These are phyloP conservation scores for Sebastiscus tertius DNA, from an alignment of 2,797 vertebrate genomes.

Conservation along the genomic window DNA sequence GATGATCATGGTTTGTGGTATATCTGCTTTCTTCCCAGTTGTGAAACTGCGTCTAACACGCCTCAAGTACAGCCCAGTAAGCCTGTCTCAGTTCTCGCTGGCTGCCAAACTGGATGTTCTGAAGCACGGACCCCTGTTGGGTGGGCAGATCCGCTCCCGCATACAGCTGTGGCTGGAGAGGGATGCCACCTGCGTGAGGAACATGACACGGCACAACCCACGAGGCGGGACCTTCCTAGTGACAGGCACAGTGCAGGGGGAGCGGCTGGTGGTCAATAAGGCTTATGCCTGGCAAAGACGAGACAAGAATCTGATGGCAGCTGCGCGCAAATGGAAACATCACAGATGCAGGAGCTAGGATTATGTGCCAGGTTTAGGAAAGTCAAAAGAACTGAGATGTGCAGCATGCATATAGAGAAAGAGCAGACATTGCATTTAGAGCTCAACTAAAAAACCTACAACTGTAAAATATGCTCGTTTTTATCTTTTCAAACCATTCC, in stretches of 20 bases:
- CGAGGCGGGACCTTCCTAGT: constrained; percentile 83
- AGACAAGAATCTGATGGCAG: constrained; percentile 85
- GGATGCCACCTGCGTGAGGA: constrained; percentile 87
- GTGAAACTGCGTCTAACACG: constrained; percentile 86
- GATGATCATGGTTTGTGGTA: not conserved
- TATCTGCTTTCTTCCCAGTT: constrained; percentile 69
- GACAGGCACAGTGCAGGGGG: constrained; percentile 83
- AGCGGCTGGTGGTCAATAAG: constrained; percentile 84
- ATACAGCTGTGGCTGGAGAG: constrained; percentile 87
- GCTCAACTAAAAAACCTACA: not conserved
- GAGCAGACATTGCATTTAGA: not conserved
- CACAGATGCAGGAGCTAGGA: constrained; percentile 81
- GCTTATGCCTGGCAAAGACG: constrained; percentile 86
- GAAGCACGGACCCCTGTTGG: constrained; percentile 85
- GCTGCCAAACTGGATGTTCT: constrained; percentile 84
- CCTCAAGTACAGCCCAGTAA: constrained; percentile 78
- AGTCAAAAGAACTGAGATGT: not conserved
- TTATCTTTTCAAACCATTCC: not conserved
- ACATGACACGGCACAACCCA: constrained; percentile 84
- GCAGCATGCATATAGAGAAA: not conserved
- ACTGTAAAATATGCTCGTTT: constrained; percentile 18
- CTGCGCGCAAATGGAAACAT: constrained; percentile 84
- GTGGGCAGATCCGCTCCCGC: constrained; percentile 79
- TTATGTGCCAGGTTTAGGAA: not conserved
- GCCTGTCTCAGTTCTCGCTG: constrained; percentile 83